Conservation (phyloP, 53 echinoderm and acorn worm genomes). For the Henricia sp. region DNA sequence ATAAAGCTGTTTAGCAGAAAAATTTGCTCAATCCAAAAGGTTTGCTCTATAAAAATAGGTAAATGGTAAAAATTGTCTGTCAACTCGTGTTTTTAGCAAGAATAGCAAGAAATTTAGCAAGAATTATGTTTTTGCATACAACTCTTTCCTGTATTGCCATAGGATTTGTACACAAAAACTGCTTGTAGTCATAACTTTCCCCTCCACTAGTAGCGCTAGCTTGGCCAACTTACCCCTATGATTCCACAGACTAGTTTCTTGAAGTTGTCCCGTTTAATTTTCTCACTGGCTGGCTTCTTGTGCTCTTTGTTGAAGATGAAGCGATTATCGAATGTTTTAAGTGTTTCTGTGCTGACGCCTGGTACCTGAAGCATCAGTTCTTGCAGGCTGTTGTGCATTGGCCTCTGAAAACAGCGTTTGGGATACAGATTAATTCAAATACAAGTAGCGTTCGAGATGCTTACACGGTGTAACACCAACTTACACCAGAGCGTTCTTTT, state of each 20-base stretch:
- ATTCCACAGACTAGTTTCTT: slow-evolving; percentile 80
- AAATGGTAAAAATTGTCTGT: no score
- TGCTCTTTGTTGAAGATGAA: slow-evolving; percentile 54
- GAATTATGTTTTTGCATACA: no score
- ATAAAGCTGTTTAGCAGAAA: no score
- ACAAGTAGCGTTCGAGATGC: no score
- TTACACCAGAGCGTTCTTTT: no score
- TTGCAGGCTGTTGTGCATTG: slow-evolving; percentile 40
- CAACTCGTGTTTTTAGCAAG: no score
- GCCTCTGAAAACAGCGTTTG: slow-evolving; percentile 54
- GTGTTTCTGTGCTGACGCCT: slow-evolving; percentile 36
- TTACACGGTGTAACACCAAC: no score
- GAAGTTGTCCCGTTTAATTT: slow-evolving; percentile 89
- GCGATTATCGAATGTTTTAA: slow-evolving; percentile 61
- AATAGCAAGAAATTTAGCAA: no score
- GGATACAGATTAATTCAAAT: no score
- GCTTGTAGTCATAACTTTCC: not conserved
- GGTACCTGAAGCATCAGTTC: slow-evolving; percentile 73
- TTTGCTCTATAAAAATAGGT: no score
- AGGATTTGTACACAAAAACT: not conserved
- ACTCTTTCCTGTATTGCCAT: not conserved
- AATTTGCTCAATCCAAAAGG: no score
- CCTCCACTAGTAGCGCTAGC: not conserved
- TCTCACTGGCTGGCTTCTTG: slow-evolving; percentile 71
- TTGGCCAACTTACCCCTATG: slow-evolving; percentile 72